Evolutionary conservation across 2,797 vertebrate genomes (phyloP).

Genomic region (Pangasius sanitwongsei): DNA sequence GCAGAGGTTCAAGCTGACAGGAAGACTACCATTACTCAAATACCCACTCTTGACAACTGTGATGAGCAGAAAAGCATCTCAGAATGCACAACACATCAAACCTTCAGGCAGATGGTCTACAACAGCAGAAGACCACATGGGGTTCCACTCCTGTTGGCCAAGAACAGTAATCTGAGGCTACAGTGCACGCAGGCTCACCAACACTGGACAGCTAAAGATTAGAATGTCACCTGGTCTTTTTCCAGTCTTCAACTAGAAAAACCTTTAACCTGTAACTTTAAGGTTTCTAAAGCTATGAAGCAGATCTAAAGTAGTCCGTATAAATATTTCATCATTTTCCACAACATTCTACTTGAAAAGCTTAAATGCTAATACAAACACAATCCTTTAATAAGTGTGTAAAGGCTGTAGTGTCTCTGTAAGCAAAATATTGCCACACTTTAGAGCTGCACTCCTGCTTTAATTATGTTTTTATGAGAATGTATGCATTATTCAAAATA

Average conservation of each 20-base stretch:
- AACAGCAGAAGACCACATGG: background rate
- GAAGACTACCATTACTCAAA: background rate
- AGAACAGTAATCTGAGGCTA: no score
- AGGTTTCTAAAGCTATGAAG: background rate
- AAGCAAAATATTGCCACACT: background rate
- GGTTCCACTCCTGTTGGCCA: no score
- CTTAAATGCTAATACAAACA: background rate
- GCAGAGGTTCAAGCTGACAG: background rate
- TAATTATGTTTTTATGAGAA: background rate
- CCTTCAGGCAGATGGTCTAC: background rate
- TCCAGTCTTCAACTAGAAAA: background rate
- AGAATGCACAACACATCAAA: background rate
- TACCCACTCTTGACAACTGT: background rate
- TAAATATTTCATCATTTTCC: background rate
- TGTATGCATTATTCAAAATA: background rate
- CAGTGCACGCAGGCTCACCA: background rate
- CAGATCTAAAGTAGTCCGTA: background rate
- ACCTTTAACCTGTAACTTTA: background rate
- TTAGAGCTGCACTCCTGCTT: background rate
- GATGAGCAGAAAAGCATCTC: background rate
- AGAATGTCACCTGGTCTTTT: background rate
- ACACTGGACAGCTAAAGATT: background rate
- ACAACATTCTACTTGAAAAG: background rate
- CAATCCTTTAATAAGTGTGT: background rate
- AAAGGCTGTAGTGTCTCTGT: background rate